Base-by-base conservation (phyloP, 2,113 vertebrate species). In the Pelmatolapia mariae region DNA sequence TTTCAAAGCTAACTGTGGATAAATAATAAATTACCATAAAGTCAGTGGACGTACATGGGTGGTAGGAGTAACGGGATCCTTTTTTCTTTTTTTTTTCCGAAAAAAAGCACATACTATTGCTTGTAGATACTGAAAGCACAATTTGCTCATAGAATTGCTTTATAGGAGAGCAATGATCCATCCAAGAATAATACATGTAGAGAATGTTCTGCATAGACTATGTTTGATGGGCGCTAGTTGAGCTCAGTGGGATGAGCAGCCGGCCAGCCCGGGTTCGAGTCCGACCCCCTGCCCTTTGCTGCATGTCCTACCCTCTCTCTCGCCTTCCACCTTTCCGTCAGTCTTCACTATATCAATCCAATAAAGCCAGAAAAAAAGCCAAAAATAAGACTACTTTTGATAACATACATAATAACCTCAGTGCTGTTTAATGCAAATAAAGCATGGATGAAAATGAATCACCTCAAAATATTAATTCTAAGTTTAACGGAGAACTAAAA, bases 361-460 rank as follows among this genome's bases (percentile, higher is more conserved):
- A 31, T 66, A 66, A 66, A 38, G 61, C 59, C 31, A 36, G 10
- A 36, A 66, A 38, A 63, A 38, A 66, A 8, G 10, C 19, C 6
- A 66, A 38, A 38, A 68, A 5, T 38, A 38, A 43, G 13, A 8
- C 12, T 24, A 45, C 29, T 8, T 68, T 73, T 61, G 26, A 61
- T 68, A 22, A 22, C 33, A 68, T 68, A 68, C 22, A 50, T 50
- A 71, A 10, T 53, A 57, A 63, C n/a, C 15, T 59, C 6, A 43
- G 24, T 26, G 22, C 50, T 10, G 19, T 24, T 43, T 50, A 57
- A 76, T 89, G 26, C 22, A 91, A 81, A 71, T 71, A 15, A 85
- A 71, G 16, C 10, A 59, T 22, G 19, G 71, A 90, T 52, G 12
- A 85, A 73, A 57, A 63, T n/a, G 7, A 66, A 68, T 78, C 45